Percentiles rank a stretch among this genome's conserved stretches.
Evolutionary conservation across 2,113 vertebrate species (phyloP).

Genomic region (Xiphias gladius): DNA sequence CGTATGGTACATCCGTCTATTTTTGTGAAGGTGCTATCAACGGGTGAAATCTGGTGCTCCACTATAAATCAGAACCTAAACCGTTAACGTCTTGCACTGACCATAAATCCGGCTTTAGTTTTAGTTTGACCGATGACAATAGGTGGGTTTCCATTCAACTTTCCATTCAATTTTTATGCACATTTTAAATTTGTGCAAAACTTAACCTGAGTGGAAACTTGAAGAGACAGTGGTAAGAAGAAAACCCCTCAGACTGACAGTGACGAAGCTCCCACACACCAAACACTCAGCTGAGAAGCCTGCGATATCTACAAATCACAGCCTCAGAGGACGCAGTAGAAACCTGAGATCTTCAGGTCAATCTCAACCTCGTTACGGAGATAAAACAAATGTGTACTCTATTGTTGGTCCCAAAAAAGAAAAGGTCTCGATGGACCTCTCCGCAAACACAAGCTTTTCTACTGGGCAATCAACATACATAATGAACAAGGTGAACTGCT

Average conservation of each 20-base stretch:
- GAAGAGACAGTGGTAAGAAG: background rate
- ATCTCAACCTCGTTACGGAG: background rate
- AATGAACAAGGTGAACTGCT: background rate
- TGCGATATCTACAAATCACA: slow-evolving; percentile 10
- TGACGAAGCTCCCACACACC: background rate
- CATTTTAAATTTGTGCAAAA: background rate
- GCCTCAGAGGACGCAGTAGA: background rate
- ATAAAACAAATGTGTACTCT: background rate
- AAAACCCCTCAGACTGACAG: background rate
- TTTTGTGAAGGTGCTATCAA: background rate
- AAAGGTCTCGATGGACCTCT: background rate
- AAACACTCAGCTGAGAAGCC: background rate
- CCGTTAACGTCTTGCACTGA: too few species aligned
- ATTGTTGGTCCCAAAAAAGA: background rate
- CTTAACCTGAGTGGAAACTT: background rate
- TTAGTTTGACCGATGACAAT: background rate
- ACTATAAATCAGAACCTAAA: background rate
- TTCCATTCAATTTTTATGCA: too few species aligned
- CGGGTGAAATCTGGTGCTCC: background rate
- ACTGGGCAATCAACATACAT: background rate
- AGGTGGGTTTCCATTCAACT: background rate
- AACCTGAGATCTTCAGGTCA: slow-evolving; percentile 21
- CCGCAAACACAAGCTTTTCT: background rate
- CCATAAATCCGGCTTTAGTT: background rate
- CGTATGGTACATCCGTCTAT: too few species aligned